A percentile compares a stretch with the other conserved stretches of the same genome.
phyloP scores from a whole-genome alignment of 2,797 vertebrate genomes.

The Miichthys miiuy region DNA sequence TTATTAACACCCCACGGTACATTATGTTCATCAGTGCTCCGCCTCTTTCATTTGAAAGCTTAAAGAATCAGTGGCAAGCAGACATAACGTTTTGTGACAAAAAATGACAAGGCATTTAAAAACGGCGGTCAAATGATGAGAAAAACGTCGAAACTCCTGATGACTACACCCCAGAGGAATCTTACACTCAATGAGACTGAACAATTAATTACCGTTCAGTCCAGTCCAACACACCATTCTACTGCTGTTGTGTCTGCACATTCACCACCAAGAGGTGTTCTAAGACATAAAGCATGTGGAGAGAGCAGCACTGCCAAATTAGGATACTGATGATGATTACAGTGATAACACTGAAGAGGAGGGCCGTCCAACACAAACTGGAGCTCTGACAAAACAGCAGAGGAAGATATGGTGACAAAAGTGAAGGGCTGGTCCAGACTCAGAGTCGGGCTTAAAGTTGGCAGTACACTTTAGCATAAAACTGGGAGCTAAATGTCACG shows the following conservation, averaged over 20 bases:
- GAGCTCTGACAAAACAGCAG: slow-evolving; percentile 44
- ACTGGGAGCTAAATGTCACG: slow-evolving; percentile 8
- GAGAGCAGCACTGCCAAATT: slow-evolving; percentile 71
- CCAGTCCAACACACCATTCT: slow-evolving; percentile 8
- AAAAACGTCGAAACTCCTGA: background rate
- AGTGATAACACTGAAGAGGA: slow-evolving; percentile 50
- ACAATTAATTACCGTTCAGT: slow-evolving; percentile 1
- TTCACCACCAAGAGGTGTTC: slow-evolving; percentile 21
- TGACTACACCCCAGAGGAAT: background rate
- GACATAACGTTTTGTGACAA: background rate
- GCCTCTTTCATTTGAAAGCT: slow-evolving; percentile 12
- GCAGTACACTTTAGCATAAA: background rate
- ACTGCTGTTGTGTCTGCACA: slow-evolving; percentile 25
- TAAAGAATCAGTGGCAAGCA: background rate
- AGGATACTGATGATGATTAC: slow-evolving; percentile 68
- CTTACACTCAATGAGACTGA: no score
- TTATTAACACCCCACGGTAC: slow-evolving; percentile 42
- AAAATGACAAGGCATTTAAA: background rate
- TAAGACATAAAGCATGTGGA: slow-evolving; percentile 27
- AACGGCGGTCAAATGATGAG: background rate
- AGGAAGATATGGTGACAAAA: slow-evolving; percentile 19
- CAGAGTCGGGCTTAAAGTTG: background rate
- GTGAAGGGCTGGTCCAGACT: background rate
- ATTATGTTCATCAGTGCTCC: slow-evolving; percentile 38
- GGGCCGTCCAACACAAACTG: slow-evolving; percentile 49